Conservation (phyloP, 1,140 invertebrate genomes). For the Drusus annulatus region DNA sequence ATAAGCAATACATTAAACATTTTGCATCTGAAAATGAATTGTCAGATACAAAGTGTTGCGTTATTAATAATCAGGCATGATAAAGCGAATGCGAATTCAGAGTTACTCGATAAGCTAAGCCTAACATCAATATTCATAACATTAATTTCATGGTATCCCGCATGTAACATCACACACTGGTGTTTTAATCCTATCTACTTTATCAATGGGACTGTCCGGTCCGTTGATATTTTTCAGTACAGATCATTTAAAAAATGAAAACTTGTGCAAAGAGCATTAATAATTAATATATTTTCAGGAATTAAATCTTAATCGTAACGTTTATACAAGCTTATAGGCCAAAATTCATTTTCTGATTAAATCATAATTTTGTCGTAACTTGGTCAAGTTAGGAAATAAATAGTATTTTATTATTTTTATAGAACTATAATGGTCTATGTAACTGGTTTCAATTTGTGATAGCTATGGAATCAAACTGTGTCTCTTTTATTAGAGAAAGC, state of each 20-base stretch:
- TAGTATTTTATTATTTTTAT: neutral
- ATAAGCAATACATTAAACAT: no score
- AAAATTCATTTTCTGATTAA: neutral
- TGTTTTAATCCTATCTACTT: neutral
- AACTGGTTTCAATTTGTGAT: no score
- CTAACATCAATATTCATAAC: neutral
- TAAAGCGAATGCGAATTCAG: no score
- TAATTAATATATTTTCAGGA: neutral
- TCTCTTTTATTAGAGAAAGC: constrained; percentile 56
- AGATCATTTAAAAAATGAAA: constrained; percentile 24
- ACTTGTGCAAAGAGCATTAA: constrained; percentile 1
- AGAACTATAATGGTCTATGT: no score
- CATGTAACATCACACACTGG: neutral
- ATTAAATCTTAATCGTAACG: constrained; percentile 2
- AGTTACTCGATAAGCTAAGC: no score
- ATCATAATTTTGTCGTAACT: neutral
- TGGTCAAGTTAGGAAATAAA: constrained; percentile 17
- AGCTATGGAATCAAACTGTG: constrained; percentile 38
- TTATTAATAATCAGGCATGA: no score
- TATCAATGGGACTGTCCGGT: neutral
- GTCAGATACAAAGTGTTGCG: no score
- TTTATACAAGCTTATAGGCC: constrained; percentile 10
- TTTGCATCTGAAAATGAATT: no score
- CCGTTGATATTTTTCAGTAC: neutral
- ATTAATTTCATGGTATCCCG: neutral